Percentiles rank a stretch among this genome's conserved stretches.
These are phyloP conservation scores for Xiphias gladius DNA, from an alignment of 2,113 vertebrate genomes.

Conservation along the genomic window DNA sequence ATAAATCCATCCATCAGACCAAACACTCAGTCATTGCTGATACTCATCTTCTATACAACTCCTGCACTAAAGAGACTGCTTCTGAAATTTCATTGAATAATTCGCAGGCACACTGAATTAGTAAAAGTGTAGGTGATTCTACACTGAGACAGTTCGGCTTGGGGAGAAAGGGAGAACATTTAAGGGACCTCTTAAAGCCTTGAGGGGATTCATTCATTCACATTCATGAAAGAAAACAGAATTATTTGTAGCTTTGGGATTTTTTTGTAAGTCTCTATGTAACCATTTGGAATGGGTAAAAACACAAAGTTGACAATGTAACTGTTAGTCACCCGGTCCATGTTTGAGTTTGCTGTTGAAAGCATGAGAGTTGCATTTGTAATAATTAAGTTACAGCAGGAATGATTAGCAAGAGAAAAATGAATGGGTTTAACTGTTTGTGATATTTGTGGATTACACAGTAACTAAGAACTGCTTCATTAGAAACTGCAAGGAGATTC, in stretches of 20 bases:
- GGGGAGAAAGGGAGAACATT: background rate
- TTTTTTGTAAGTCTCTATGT: background rate
- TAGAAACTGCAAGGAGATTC: background rate
- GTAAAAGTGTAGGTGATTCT: conserved; percentile 29
- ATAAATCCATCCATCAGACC: conserved; percentile 28
- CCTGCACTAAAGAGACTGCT: background rate
- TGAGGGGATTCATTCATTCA: too few relatives aligned
- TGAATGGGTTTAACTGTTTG: background rate
- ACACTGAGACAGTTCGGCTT: background rate
- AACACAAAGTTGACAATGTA: background rate
- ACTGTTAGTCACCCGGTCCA: background rate
- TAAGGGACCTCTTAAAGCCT: background rate
- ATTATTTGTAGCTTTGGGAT: background rate
- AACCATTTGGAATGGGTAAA: background rate
- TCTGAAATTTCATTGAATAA: conserved; percentile 64
- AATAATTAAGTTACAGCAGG: background rate
- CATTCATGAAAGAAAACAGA: background rate
- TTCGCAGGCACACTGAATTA: conserved; percentile 47
- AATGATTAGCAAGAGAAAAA: background rate
- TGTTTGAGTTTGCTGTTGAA: background rate
- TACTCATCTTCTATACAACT: conserved; percentile 7
- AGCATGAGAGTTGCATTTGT: background rate
- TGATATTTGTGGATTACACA: conserved; percentile 4
- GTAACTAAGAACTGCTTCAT: background rate
- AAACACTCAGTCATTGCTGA: background rate